Conservation (phyloP, 2,797 vertebrate species). For the Enteromius viviparus region DNA sequence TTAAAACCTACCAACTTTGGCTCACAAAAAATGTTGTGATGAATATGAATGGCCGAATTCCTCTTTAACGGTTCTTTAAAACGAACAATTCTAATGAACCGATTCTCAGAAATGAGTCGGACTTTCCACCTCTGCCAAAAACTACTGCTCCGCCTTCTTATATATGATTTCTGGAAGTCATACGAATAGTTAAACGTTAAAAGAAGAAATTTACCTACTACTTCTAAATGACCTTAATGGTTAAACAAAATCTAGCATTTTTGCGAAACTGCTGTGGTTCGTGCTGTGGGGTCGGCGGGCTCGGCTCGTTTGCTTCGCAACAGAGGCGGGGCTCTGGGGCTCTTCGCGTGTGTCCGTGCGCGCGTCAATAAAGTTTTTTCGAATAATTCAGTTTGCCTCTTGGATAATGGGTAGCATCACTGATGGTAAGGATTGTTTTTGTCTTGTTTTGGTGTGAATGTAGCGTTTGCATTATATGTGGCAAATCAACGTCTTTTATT, state of each 20-base stretch:
- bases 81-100: constrained; percentile 11
- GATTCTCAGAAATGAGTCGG: background rate
- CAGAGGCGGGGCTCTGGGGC: constrained; percentile 42
- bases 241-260: background rate
- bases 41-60: background rate
- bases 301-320: constrained; percentile 26
- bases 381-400: background rate
- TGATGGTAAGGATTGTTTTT: constrained; percentile 68
- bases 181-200: background rate
- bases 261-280: background rate
- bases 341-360: constrained; percentile 44
- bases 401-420: constrained; percentile 79
- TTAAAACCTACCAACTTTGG: background rate
- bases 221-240: background rate
- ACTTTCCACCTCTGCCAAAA: background rate
- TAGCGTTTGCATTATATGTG: background rate
- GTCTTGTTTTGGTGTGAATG: background rate
- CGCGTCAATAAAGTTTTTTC: constrained; percentile 65
- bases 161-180: background rate
- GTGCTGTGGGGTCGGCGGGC: background rate
- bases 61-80: background rate
- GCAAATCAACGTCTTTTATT: background rate
- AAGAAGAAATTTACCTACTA: background rate
- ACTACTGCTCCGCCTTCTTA: background rate
- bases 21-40: background rate